Percentiles rank a stretch among this genome's conserved stretches.
Evolutionary conservation across 2,888 invertebrate genomes (phyloP).

Genomic region (Pollenia labialis): DNA sequence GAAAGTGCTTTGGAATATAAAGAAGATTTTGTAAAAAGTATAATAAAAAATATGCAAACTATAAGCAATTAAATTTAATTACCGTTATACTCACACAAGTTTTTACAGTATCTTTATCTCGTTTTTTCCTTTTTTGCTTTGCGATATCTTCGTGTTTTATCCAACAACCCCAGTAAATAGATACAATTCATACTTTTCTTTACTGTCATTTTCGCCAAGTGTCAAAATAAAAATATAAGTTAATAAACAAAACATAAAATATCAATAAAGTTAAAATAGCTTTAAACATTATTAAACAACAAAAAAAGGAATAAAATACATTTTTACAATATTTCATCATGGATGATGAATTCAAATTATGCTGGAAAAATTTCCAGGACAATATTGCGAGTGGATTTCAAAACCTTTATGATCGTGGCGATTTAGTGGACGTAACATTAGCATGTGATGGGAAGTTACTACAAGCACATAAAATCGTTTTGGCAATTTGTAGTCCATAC

Average conservation of each 20-base stretch:
- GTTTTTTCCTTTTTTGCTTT: constrained; percentile 20
- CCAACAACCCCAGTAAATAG: constrained; percentile 46
- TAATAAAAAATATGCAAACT: background rate
- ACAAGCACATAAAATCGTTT: constrained; percentile 85
- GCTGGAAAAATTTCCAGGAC: constrained; percentile 85
- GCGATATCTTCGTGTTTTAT: constrained; percentile 37
- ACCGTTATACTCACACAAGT: constrained; percentile 69
- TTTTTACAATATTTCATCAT: constrained; percentile 73
- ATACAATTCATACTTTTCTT: constrained; percentile 33
- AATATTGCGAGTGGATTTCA: constrained; percentile 84
- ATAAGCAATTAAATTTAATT: constrained; percentile 69
- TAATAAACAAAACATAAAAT: constrained; percentile 69
- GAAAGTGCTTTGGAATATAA: too few relatives aligned
- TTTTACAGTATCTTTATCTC: constrained; percentile 6
- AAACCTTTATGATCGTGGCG: constrained; percentile 84
- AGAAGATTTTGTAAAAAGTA: too few relatives aligned
- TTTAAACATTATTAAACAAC: constrained; percentile 21
- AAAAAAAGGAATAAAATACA: background rate
- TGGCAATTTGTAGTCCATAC: constrained; percentile 85
- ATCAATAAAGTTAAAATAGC: constrained; percentile 31
- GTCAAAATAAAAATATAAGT: constrained; percentile 59
- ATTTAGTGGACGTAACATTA: constrained; percentile 85
- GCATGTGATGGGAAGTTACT: constrained; percentile 85
- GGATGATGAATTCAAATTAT: constrained; percentile 84
- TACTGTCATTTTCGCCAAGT: constrained; percentile 46